Base-by-base conservation (phyloP, 2,113 vertebrate genomes). In the Pedionomus torquatus region DNA sequence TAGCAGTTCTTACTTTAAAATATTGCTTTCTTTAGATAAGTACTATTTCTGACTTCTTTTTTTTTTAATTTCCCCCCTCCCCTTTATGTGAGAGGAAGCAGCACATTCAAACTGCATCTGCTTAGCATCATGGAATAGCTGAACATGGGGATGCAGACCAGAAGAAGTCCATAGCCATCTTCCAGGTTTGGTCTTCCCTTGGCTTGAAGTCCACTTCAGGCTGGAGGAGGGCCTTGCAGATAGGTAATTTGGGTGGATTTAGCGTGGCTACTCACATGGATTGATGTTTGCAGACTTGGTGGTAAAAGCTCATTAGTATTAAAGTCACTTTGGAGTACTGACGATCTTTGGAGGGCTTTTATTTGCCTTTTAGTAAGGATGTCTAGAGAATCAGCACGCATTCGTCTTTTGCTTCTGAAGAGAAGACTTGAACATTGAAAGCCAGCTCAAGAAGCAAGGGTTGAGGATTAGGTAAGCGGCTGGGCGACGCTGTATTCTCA, bases 1-100 rank as follows among this genome's bases (percentile, higher is more conserved):
- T 95, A 96, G 93, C 93, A 71, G 71, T 55, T 83, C 65, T 92
- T 83, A 87, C 19, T 80, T 87, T 88, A 65, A 96, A 96, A 83
- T 71, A 94, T 37, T 80, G 44, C 58, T 80, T 91, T 93, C 31
- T 87, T 94, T 31, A 84, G 83, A 75, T 90, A 93, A 96, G 76
- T 90, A 55, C 65, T 75, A 9, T 90, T 95, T 92, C 80, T 92
- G 79, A 85, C 8, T 88, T 9, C 74, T 55, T 87, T 64, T 64
- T 35, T 39, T 20, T 86, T 61, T 66, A 41, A 41, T 19, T 46
- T 19, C 44, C 18, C 18, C 44, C 26, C 55, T 12, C 3, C 13
- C 30, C 26, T 87, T 80, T 68, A 31, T 11, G 11, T 71, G 80
- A 91, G 80, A 82, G 44, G 91, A 92, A 84, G 35, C 81, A 93